Evolutionary conservation across 2,888 invertebrate genomes (phyloP).

Genomic region (Callosobruchus maculatus): DNA sequence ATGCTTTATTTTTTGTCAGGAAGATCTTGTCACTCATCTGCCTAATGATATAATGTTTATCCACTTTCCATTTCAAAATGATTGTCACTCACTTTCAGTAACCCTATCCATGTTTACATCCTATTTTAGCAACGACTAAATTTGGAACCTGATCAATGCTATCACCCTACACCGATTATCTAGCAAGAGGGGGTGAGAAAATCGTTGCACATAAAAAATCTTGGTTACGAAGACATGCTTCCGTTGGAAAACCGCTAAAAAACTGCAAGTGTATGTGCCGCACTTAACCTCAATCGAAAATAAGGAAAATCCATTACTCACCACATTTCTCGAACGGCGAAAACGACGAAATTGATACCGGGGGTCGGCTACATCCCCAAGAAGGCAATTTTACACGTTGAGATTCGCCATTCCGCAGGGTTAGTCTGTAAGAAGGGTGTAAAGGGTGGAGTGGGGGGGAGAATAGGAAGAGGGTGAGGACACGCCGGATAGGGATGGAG

Average conservation of each 20-base stretch:
- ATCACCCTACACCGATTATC: background rate
- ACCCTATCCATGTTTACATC: no score
- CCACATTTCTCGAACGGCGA: constrained; percentile 1
- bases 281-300: constrained; percentile 5
- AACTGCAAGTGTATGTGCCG: background rate
- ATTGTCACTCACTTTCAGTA: no score
- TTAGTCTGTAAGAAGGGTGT: constrained; percentile 7
- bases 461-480: constrained; percentile 3
- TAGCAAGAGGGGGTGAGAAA: background rate
- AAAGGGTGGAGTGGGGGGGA: constrained; percentile 3
- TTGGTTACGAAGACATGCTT: background rate
- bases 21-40: no score
- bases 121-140: background rate
- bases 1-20: no score
- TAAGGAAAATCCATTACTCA: constrained; percentile 2
- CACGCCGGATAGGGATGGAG: background rate
- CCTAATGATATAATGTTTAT: no score
- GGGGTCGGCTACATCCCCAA: background rate
- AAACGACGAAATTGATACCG: background rate
- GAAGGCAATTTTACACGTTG: constrained; percentile 2
- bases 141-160: background rate
- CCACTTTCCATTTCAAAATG: no score
- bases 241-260: background rate
- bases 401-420: constrained; percentile 6
- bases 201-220: background rate